These are phyloP conservation scores for Orestias chungarensis DNA, from an alignment of 2,797 vertebrate genomes.

Conservation along the genomic window DNA sequence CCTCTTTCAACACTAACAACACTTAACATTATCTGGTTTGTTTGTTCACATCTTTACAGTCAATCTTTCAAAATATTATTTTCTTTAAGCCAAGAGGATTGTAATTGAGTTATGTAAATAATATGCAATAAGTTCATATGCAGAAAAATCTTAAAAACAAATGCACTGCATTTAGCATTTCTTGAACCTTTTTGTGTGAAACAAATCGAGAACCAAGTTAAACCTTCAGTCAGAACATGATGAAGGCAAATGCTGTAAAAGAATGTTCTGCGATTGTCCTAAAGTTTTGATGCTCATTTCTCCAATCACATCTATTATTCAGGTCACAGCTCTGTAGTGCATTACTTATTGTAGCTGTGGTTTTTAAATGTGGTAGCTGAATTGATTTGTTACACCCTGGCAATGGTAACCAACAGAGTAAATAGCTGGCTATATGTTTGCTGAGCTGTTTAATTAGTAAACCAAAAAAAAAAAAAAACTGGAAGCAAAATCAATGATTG, in stretches of 20 bases:
- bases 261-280: constrained; percentile 54
- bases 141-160: constrained; percentile 57
- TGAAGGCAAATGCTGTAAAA: constrained; percentile 56
- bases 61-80: constrained; percentile 52
- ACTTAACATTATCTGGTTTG: background rate
- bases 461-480: constrained; percentile 70
- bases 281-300: constrained; percentile 26
- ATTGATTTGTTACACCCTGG: constrained; percentile 66
- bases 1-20: background rate
- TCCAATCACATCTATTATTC: constrained; percentile 45
- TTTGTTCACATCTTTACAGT: constrained; percentile 2
- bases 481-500: constrained; percentile 65
- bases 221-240: constrained; percentile 59
- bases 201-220: constrained; percentile 41
- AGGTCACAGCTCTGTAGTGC: constrained; percentile 19
- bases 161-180: constrained; percentile 53
- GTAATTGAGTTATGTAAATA: background rate
- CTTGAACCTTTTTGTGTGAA: constrained; percentile 59
- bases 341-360: constrained; percentile 39
- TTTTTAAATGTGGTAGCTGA: constrained; percentile 47
- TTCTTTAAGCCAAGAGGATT: constrained; percentile 60
- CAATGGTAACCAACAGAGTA: constrained; percentile 65
- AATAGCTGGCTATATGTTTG: constrained; percentile 50
- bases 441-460: constrained; percentile 71
- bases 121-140: constrained; percentile 40